Evolutionary conservation across 2,888 invertebrate genomes (phyloP).

Genomic region (Dichetophora obliterata): DNA sequence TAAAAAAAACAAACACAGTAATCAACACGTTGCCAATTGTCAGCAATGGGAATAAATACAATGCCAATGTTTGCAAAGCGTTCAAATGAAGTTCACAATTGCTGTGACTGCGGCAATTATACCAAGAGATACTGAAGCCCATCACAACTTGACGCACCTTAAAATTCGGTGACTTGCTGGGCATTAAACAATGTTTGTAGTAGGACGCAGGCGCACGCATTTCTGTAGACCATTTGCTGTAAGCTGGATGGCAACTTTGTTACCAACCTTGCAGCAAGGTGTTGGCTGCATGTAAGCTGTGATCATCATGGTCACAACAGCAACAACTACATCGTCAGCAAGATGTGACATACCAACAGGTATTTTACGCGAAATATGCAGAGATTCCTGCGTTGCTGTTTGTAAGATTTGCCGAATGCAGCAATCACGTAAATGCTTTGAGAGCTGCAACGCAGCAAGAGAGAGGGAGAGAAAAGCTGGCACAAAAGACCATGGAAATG

Average conservation of each 20-base stretch:
- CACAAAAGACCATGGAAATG: neutral
- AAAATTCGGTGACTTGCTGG: neutral
- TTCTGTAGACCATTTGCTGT: neutral
- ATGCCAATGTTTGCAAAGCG: neutral
- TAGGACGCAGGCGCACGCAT: neutral
- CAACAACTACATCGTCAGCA: neutral
- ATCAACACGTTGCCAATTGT: slow-evolving; percentile 38
- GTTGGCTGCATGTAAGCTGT: slow-evolving; percentile 20
- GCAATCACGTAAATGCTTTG: neutral
- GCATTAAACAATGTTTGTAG: neutral
- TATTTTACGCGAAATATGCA: slow-evolving; percentile 1
- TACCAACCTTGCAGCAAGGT: slow-evolving; percentile 33
- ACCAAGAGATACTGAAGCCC: too few relatives aligned
- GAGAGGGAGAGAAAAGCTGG: neutral
- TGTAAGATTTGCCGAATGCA: slow-evolving; percentile 5
- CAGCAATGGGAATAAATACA: neutral
- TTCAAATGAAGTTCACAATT: slow-evolving; percentile 18
- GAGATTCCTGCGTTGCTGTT: slow-evolving; percentile 10
- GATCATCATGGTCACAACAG: slow-evolving; percentile 6
- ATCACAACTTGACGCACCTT: slow-evolving; percentile 1
- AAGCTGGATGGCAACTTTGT: slow-evolving; percentile 14
- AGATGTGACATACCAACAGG: neutral
- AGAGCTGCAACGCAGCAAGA: neutral
- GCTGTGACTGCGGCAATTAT: neutral
- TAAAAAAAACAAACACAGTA: slow-evolving; percentile 20